Evolutionary conservation across 2,113 vertebrate genomes (phyloP).

Genomic region (Chloropsis cyanopogon): DNA sequence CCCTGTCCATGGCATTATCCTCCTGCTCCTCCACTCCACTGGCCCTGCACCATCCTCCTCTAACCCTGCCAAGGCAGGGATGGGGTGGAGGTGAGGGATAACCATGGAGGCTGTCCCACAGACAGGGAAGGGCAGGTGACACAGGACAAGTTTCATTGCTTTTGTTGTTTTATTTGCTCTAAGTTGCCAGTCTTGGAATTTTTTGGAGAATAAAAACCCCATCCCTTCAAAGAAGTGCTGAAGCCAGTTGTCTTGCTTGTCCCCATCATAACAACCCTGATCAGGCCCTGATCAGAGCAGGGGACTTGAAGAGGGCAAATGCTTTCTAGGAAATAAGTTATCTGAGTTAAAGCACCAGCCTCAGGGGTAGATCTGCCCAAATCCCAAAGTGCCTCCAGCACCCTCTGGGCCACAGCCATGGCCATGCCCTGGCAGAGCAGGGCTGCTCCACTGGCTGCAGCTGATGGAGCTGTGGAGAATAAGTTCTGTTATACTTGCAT

Average conservation of each 20-base stretch:
- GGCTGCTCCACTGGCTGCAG: background rate
- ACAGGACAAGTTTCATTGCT: background rate
- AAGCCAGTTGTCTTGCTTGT: background rate
- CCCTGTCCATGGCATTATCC: background rate
- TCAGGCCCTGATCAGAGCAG: background rate
- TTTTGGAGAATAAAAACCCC: background rate
- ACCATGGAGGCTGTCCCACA: background rate
- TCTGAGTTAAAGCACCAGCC: background rate
- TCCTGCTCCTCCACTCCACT: fast-evolving
- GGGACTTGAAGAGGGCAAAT: background rate
- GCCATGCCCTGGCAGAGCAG: background rate
- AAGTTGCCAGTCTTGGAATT: background rate
- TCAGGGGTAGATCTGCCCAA: background rate
- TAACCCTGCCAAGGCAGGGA: background rate
- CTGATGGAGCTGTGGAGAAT: background rate
- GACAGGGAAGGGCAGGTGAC: background rate
- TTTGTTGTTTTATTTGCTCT: background rate
- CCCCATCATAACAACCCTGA: background rate
- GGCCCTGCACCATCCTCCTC: background rate
- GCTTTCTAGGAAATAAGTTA: background rate
- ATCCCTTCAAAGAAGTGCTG: background rate
- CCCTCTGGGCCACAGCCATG: fast-evolving
- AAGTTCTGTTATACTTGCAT: background rate
- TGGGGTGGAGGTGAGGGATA: background rate
- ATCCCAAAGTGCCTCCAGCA: background rate